phyloP scores from a whole-genome alignment of 2,113 vertebrate species.

The Saccopteryx leptura region DNA sequence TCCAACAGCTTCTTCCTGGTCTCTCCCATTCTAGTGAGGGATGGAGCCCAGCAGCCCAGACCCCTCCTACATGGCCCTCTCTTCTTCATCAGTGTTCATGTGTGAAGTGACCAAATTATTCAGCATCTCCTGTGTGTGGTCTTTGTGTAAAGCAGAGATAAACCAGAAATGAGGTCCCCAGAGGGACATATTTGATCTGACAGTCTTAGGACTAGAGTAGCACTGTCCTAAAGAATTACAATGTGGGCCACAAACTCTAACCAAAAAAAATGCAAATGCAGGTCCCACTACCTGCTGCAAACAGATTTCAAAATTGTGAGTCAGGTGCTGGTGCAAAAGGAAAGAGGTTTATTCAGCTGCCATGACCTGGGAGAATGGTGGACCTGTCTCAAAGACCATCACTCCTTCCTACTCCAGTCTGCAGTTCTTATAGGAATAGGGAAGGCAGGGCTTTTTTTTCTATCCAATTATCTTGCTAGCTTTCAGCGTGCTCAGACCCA shows the following conservation, averaged over 20 bases:
- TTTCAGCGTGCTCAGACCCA: too few species aligned
- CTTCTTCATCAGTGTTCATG: neutral
- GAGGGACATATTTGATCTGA: neutral
- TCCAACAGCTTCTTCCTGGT: neutral
- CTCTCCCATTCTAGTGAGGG: neutral
- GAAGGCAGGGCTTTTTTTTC: too few species aligned
- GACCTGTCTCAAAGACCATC: too few species aligned
- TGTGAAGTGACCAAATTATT: neutral
- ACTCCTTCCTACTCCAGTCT: too few species aligned
- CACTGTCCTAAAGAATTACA: constrained; percentile 3
- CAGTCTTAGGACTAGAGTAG: neutral
- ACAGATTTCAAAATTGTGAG: too few species aligned
- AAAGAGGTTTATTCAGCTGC: too few species aligned
- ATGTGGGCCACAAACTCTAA: neutral
- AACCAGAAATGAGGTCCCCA: constrained; percentile 24
- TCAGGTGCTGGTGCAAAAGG: too few species aligned
- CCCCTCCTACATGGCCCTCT: neutral
- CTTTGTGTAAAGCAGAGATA: neutral
- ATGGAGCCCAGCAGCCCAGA: neutral
- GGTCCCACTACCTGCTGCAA: too few species aligned
- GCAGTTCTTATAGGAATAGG: too few species aligned
- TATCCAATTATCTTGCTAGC: too few species aligned
- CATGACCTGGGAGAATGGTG: too few species aligned
- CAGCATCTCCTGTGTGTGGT: neutral
- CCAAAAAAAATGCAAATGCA: too few species aligned